phyloP scores from a whole-genome alignment of 2,888 invertebrate species.

The Ellobium chinense region DNA sequence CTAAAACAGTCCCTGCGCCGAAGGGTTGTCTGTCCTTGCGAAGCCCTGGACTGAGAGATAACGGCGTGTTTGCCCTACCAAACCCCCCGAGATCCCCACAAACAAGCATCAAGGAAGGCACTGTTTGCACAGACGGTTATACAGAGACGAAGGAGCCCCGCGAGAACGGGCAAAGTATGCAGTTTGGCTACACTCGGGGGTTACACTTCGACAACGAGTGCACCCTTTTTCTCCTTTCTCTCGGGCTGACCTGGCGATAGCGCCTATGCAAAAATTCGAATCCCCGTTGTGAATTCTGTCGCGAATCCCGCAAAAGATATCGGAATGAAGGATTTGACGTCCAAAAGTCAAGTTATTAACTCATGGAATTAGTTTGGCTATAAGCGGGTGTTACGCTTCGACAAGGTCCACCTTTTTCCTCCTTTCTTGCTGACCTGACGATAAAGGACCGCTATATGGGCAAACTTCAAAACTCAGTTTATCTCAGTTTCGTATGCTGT shows the following conservation, averaged over 20 bases:
- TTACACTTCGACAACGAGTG: neutral
- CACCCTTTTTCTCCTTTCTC: neutral
- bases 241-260: conserved; percentile 1
- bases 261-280: too few species aligned
- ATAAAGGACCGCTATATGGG: too few species aligned
- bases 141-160: neutral
- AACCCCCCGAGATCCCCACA: conserved; percentile 27
- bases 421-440: too few species aligned
- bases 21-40: neutral
- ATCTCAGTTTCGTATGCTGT: too few species aligned
- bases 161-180: neutral
- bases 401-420: too few species aligned
- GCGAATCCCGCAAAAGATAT: too few species aligned
- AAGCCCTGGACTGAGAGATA: conserved; percentile 18
- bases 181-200: conserved; percentile 23
- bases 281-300: too few species aligned
- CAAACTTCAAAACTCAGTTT: too few species aligned
- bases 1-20: conserved; percentile 2
- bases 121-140: conserved; percentile 30
- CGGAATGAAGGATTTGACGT: too few species aligned
- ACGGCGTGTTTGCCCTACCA: conserved; percentile 23
- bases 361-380: too few species aligned
- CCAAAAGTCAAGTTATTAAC: too few species aligned
- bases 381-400: too few species aligned
- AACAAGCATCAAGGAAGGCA: conserved; percentile 35